Base-by-base conservation (phyloP, 2,888 invertebrate species). In the Spialia ferax region DNA sequence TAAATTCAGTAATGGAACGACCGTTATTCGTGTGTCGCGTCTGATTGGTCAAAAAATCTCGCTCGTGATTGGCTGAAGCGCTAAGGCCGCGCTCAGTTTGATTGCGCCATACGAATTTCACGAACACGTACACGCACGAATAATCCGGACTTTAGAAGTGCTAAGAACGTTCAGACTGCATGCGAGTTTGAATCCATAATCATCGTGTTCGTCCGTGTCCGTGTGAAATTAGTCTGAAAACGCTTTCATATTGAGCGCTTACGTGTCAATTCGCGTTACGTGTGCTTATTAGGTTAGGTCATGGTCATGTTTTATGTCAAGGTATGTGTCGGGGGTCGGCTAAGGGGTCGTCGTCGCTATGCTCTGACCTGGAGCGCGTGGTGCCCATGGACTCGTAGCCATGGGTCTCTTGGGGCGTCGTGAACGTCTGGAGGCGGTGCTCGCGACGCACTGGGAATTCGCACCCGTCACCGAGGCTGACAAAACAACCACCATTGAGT, bases 401-500 rank as follows among this genome's bases (percentile, higher is more conserved):
- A 85, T 94, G 95, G 70, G 85, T 75, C 72, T 91, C 91, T 78
- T 84, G 88, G 66, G 89, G 78, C 71, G 87, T 83, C 69, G 88
- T 86, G 87, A 92, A 93, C 71, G 92, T 88, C 86, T 91, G 91
- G 73, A 92, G 86, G 78, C 91, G 92, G 80, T 94, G 94, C 89
- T 96, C 96, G 81, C 96, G 95, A 82, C 96, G 96, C 88, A 97
- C 97, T 80, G 97, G 97, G 95, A 95, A 98, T 93, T 95, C 95
- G 92, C 97, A 95, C 94, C 98, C 98, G 94, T 98, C 97, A 92
- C 98, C 98, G 94, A 96, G 95, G 96, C 98, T 98, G 96, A 88
- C 94, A 82, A 86, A 84, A 89, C 76, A 79, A 83, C 74, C 70
- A 79, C 75, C 69, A 50, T 71, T 78, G 90, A 87, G 56, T 57